Evolutionary conservation across 2,888 invertebrate genomes (phyloP).

Genomic region (Scaptomyza tumidula): DNA sequence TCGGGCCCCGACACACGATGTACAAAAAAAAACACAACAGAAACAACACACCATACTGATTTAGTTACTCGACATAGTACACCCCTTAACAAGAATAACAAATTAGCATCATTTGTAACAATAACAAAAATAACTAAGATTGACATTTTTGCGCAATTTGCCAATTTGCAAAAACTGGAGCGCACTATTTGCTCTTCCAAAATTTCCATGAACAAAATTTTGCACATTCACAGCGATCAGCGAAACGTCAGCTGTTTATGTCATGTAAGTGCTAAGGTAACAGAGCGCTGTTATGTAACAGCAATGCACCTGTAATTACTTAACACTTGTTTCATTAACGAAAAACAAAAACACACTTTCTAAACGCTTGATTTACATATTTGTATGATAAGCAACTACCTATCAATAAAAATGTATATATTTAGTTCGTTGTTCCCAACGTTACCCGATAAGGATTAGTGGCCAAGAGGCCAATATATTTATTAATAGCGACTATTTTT

Average conservation of each 20-base stretch:
- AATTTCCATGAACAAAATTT: conserved; percentile 29
- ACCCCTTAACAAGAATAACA: background rate
- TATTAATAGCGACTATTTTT: background rate
- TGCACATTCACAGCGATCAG: background rate
- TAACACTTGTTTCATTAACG: background rate
- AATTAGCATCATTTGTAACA: conserved; percentile 1
- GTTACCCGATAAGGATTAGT: conserved; percentile 38
- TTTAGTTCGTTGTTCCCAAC: conserved; percentile 13
- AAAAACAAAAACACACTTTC: background rate
- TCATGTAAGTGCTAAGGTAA: conserved; percentile 7
- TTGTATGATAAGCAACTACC: background rate
- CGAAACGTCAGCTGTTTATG: conserved; percentile 10
- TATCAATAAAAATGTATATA: background rate
- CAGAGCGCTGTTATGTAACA: conserved; percentile 6
- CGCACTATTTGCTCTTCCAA: conserved; percentile 15
- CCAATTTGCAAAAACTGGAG: conserved; percentile 45
- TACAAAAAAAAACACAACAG: background rate
- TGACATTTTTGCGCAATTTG: conserved; percentile 62
- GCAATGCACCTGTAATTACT: background rate
- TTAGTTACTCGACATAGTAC: conserved; percentile 11
- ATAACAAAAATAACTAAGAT: conserved; percentile 39
- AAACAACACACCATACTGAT: conserved; percentile 23
- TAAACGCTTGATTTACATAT: background rate
- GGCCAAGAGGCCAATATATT: conserved; percentile 14
- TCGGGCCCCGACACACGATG: conserved; percentile 65